Percentiles rank a stretch among this genome's conserved stretches.
Conservation (phyloP, 1,140 invertebrate genomes). For the Drosophila novamexicana region DNA sequence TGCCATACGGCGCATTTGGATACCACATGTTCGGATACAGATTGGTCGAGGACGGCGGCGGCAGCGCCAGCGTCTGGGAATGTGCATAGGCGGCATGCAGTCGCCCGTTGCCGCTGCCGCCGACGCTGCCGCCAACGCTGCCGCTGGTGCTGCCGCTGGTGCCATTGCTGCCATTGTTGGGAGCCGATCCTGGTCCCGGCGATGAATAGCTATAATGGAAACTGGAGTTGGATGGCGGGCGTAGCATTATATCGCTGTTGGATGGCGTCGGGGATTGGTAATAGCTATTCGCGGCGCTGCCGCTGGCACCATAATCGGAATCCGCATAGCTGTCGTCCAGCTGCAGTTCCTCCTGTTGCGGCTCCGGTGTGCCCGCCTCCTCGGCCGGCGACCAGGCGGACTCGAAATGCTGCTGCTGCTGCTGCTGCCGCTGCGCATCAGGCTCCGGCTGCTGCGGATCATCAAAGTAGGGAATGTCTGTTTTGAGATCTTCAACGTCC, state of each 20-base stretch:
- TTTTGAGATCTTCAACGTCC: slow-evolving; percentile 72
- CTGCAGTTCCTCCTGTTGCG: slow-evolving; percentile 24
- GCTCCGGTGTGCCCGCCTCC: slow-evolving; percentile 20
- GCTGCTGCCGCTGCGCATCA: background rate
- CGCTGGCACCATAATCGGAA: slow-evolving; percentile 57
- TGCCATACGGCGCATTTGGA: slow-evolving; percentile 72
- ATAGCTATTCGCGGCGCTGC: slow-evolving; percentile 63
- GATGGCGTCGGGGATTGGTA: slow-evolving; percentile 66
- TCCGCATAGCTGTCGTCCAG: slow-evolving; percentile 65
- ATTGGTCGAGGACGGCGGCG: slow-evolving; percentile 14
- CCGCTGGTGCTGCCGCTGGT: slow-evolving; percentile 1
- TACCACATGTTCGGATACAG: slow-evolving; percentile 82
- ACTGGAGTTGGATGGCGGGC: slow-evolving; percentile 61
- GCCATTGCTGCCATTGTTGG: background rate
- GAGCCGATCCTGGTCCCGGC: slow-evolving; percentile 19
- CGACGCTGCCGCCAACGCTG: background rate
- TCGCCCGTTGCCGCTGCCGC: slow-evolving; percentile 15
- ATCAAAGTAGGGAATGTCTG: slow-evolving; percentile 77
- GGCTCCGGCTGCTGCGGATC: slow-evolving; percentile 35
- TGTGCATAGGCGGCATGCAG: slow-evolving; percentile 56
- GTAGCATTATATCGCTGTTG: slow-evolving; percentile 62
- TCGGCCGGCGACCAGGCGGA: slow-evolving; percentile 29
- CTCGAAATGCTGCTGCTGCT: slow-evolving; percentile 11
- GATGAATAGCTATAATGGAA: slow-evolving; percentile 67
- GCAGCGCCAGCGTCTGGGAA: slow-evolving; percentile 51